phyloP scores from a whole-genome alignment of 1,140 invertebrate species.

The Orchesella cincta region DNA sequence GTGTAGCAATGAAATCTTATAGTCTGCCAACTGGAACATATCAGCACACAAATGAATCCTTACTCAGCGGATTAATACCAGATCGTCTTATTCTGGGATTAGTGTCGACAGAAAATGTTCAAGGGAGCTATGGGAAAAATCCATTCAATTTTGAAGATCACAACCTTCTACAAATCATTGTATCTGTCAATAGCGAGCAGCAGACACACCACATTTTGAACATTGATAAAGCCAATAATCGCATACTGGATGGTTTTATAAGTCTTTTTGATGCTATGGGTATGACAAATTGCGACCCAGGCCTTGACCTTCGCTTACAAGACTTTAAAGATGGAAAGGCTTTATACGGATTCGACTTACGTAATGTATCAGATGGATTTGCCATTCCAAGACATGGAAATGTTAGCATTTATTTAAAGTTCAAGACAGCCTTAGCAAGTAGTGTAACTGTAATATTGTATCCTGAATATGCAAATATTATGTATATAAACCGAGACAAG shows the following conservation, averaged over 20 bases:
- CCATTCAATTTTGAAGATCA: conserved; percentile 29
- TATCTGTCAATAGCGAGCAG: neutral
- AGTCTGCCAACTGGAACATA: conserved; percentile 9
- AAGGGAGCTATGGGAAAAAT: neutral
- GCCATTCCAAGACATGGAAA: conserved; percentile 24
- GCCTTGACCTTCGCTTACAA: neutral
- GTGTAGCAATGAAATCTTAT: conserved; percentile 4
- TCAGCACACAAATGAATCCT: conserved; percentile 11
- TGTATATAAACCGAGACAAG: conserved; percentile 30
- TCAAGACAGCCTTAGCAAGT: conserved; percentile 5
- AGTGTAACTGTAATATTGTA: conserved; percentile 20
- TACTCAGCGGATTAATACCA: conserved; percentile 33
- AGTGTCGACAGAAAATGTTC: conserved; percentile 34
- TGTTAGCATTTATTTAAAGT: conserved; percentile 18
- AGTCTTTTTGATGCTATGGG: conserved; percentile 7
- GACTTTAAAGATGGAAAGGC: conserved; percentile 22
- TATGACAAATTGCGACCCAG: neutral
- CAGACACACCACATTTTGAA: neutral
- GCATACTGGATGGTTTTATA: neutral
- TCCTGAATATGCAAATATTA: conserved; percentile 32
- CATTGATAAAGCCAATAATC: neutral
- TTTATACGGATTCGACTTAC: conserved; percentile 13
- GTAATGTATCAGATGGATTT: conserved; percentile 16
- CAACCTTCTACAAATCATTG: neutral
- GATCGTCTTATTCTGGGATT: conserved; percentile 16